Base-by-base conservation (phyloP, 2,888 invertebrate genomes). In the Idaea biselata region DNA sequence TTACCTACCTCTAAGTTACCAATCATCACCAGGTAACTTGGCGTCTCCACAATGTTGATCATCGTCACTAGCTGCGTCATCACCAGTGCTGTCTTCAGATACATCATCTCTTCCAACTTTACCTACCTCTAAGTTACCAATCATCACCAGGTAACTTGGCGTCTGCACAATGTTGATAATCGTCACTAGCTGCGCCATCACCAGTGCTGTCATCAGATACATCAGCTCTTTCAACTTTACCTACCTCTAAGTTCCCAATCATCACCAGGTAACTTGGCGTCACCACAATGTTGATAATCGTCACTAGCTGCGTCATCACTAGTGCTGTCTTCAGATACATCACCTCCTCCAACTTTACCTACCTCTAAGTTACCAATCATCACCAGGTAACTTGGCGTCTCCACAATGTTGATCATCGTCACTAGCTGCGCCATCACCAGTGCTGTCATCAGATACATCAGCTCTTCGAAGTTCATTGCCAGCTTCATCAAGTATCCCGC, bases 321-420 rank as follows among this genome's bases (percentile, higher is more conserved):
- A n/a, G n/a, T n/a, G n/a, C n/a, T n/a, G n/a, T n/a, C n/a, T n/a
- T n/a, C 18, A 25, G 7, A 25, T 16, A 17, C 33, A 55, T 14
- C 18, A 57, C 1, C 14, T 60, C 18, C n/a, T 54, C 31, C 57
- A 17, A 25, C 1, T 8, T 16, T n/a, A 68, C 80, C 77, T 16
- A 89, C 91, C 81, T 87, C 84, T 64, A 76, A 64, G 31, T 88
- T 83, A 11, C 81, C 82, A 44, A 65, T 73, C 80, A 79, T 86
- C 59, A 91, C 81, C 65, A 86, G 77, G 69, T 81, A 90, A 55
- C 81, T 78, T 0, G 91, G 90, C 0, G 87, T 84, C 62, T 91
- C 91, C 1, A 84, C 69, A 58, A 88, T 70, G 53, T 81, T 67
- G 58, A 82, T 62, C 54, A 89, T 73, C 2, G 82, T 71, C 0